These are phyloP conservation scores for Siniperca chuatsi DNA, from an alignment of 2,113 vertebrate species.

Conservation along the genomic window DNA sequence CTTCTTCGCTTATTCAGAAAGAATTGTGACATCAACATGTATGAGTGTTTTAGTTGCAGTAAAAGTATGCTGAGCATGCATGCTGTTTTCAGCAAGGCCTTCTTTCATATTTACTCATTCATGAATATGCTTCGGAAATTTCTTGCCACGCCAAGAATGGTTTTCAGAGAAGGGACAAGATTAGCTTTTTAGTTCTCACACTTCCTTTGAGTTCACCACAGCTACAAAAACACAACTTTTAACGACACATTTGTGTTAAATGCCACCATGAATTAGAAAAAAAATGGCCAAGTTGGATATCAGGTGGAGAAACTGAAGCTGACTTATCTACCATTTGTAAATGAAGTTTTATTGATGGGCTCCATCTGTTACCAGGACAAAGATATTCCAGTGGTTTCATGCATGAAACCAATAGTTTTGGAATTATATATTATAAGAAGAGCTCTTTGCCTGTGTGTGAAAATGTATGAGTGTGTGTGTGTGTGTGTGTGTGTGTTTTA, in stretches of 20 bases:
- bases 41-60: background rate
- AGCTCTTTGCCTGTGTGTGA: background rate
- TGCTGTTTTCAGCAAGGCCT: background rate
- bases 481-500: conserved; percentile 5
- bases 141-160: background rate
- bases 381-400: background rate
- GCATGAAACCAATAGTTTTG: background rate
- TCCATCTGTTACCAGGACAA: background rate
- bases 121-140: background rate
- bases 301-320: background rate
- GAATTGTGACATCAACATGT: background rate
- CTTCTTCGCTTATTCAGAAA: background rate
- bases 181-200: background rate
- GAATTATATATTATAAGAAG: background rate
- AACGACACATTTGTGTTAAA: background rate
- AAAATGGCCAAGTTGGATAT: background rate
- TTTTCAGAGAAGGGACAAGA: background rate
- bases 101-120: background rate
- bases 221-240: background rate
- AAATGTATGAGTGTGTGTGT: background rate
- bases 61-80: background rate
- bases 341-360: background rate
- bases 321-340: background rate
- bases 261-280: background rate
- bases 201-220: background rate